Percentiles rank a stretch among this genome's conserved stretches.
Conservation (phyloP, 2,888 invertebrate genomes). For the Drosophila affinis region DNA sequence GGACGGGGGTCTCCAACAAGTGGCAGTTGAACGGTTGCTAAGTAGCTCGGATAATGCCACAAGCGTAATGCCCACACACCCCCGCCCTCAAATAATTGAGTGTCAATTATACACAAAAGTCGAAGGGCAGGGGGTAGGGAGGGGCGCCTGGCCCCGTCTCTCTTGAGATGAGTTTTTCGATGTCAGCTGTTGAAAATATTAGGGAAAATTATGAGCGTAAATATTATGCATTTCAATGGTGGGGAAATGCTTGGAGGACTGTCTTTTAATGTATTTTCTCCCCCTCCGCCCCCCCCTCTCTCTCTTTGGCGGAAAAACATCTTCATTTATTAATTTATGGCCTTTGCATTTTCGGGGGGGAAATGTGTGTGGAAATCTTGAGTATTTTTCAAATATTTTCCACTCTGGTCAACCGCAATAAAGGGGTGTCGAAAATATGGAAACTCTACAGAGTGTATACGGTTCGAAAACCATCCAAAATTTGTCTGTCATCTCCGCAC, state of each 20-base stretch:
- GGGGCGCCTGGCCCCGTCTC: conserved; percentile 3
- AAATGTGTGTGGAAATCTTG: conserved; percentile 12
- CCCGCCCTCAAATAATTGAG: conserved; percentile 64
- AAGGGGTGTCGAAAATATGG: not conserved
- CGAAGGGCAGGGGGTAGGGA: not conserved
- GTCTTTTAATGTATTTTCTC: conserved; percentile 31
- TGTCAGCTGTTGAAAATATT: conserved; percentile 77
- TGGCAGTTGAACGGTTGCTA: conserved; percentile 75
- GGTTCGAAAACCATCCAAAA: not conserved
- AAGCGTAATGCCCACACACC: conserved; percentile 59
- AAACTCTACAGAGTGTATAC: not conserved
- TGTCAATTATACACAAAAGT: conserved; percentile 67
- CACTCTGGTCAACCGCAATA: conserved; percentile 1
- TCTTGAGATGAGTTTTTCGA: conserved; percentile 60
- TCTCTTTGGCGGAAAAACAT: conserved; percentile 44
- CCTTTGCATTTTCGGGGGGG: not conserved
- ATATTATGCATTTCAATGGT: conserved; percentile 70
- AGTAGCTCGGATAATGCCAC: conserved; percentile 75
- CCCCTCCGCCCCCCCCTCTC: no score
- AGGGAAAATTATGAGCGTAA: conserved; percentile 74
- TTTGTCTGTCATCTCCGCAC: not conserved
- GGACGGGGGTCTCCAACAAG: conserved; percentile 62
- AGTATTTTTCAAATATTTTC: conserved; percentile 1
- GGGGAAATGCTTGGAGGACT: not conserved
- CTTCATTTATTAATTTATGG: conserved; percentile 72